Evolutionary conservation across 1,140 invertebrate species (phyloP), one percentile per base, ranked within the genome.

Genomic region (Ooceraea biroi): DNA sequence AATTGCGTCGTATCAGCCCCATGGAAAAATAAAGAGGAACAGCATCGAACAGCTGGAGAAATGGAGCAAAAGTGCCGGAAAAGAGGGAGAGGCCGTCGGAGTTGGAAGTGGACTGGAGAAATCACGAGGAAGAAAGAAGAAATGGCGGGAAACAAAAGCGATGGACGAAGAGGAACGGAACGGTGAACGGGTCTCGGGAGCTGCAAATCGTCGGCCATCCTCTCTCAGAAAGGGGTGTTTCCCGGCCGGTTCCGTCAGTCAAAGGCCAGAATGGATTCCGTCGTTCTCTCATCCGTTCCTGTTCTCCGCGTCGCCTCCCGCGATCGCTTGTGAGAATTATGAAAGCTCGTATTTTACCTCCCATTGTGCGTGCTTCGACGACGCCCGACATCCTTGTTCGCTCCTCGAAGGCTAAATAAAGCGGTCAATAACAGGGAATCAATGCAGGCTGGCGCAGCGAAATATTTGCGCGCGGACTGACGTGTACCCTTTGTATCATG

Each of bases 1-100:
- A 87, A 87, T 87, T 87, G 86, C 86, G 65, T 77, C 66, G 85
- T 78, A 86, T 86, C 61, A 69, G 52, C 65, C 48, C 44, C 61
- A 36, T 50, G 44, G 72, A 77, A 86, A 83, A 86, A 77, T 52
- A 77, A 58, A 55, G 50, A 77, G 55, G n/a, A 58, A 58, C 58
- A 44, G 50, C 36, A 22, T 19, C 22, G 73, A 46, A 41, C 44
- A 55, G 22, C 46, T 30, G 66, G 30, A 36, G 22, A 61, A 69
- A 60, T n/a, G 27, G 82, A 77, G 14, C n/a, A 25, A 61, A 41
- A 58, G 11, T 14, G 19, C 3, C 22, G 11, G 36, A n/a, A 36
- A 19, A 44, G n/a, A 55, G 17, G 8, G 48, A 30, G 30, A 72
- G 25, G 27, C n/a, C n/a, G n/a, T n/a, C n/a, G n/a, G n/a, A n/a